A percentile compares a stretch with the other conserved stretches of the same genome.
Evolutionary conservation across 2,888 invertebrate genomes (phyloP).

Genomic region (Argynnis bischoffii): DNA sequence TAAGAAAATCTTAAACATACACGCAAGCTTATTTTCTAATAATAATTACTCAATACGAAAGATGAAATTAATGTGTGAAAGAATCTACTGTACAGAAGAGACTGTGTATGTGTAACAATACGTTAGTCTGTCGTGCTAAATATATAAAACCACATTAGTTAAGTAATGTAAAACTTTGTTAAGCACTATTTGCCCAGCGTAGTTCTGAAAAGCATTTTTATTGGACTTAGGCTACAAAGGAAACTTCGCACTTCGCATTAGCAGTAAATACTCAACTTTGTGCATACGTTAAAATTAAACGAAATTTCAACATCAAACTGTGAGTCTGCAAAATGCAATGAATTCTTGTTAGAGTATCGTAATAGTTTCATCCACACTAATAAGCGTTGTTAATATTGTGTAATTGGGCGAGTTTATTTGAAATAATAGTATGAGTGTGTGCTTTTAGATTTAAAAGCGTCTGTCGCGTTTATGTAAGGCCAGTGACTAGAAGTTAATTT

Average conservation of each 20-base stretch:
- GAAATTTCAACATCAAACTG: conserved; percentile 22
- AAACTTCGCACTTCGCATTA: conserved; percentile 30
- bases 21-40: no score
- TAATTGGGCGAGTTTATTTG: no score
- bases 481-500: background rate
- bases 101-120: no score
- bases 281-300: conserved; percentile 30
- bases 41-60: no score
- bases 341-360: conserved; percentile 15
- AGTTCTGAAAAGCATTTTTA: conserved; percentile 19
- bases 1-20: no score
- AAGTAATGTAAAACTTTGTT: background rate
- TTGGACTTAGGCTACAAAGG: conserved; percentile 7
- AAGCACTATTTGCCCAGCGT: background rate
- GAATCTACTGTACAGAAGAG: no score
- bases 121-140: background rate
- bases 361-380: conserved; percentile 3
- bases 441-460: no score
- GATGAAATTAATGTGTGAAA: no score
- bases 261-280: conserved; percentile 29
- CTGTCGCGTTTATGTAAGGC: background rate
- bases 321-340: conserved; percentile 14
- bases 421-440: no score
- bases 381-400: background rate
- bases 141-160: background rate